Conservation (phyloP, 2,888 invertebrate genomes). For the Morpho achilles region DNA sequence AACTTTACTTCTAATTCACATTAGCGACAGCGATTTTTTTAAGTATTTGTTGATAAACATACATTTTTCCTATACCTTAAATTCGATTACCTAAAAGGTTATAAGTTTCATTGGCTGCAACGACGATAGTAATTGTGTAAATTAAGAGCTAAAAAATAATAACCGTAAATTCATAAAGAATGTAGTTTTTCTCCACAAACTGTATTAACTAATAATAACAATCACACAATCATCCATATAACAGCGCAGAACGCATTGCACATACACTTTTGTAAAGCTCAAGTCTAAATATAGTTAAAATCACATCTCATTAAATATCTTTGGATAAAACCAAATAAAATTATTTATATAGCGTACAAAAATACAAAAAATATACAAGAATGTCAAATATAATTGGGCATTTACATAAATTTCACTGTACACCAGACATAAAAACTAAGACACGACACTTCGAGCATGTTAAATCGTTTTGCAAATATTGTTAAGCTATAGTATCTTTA, state of each 20-base stretch:
- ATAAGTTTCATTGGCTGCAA: too few species aligned
- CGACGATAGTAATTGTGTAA: too few species aligned
- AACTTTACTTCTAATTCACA: too few species aligned
- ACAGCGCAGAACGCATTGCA: conserved; percentile 55
- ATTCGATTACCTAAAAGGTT: too few species aligned
- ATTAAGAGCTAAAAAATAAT: too few species aligned
- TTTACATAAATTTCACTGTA: conserved; percentile 5
- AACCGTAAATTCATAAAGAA: too few species aligned
- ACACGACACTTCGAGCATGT: neutral
- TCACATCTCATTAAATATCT: conserved; percentile 78
- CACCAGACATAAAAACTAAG: neutral
- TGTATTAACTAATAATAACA: conserved; percentile 50
- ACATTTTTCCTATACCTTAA: too few species aligned
- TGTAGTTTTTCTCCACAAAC: conserved; percentile 23
- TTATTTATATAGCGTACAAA: conserved; percentile 67
- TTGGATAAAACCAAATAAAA: conserved; percentile 76
- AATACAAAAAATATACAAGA: conserved; percentile 71
- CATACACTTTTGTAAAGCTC: conserved; percentile 73
- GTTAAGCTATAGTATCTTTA: too few species aligned
- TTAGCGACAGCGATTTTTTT: too few species aligned
- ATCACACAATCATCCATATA: conserved; percentile 45
- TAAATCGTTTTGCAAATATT: neutral
- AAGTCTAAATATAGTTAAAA: conserved; percentile 64
- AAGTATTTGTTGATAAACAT: too few species aligned
- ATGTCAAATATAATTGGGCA: conserved; percentile 22